Evolutionary conservation across 2,113 vertebrate genomes (phyloP).

Genomic region (Asarcornis scutulata): DNA sequence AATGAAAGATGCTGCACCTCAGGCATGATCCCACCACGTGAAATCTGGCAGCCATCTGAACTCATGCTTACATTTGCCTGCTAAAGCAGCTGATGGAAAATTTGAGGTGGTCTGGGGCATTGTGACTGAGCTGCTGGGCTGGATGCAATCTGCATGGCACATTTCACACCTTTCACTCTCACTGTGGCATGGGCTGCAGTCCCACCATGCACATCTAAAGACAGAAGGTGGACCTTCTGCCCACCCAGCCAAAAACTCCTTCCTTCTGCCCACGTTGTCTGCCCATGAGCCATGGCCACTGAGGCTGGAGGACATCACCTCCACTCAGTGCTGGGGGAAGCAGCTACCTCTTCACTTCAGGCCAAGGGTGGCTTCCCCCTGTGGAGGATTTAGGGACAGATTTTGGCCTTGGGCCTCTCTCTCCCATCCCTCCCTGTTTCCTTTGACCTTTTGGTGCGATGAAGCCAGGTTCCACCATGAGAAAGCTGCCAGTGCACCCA

Average conservation of each 20-base stretch:
- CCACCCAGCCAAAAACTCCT: neutral
- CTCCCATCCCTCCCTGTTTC: neutral
- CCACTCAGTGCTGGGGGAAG: neutral
- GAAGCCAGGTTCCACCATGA: neutral
- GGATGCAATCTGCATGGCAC: neutral
- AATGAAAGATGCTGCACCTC: neutral
- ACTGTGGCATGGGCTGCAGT: accelerated
- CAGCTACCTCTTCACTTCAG: neutral
- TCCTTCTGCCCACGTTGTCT: neutral
- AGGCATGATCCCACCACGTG: neutral
- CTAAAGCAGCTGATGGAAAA: neutral
- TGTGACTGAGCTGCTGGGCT: neutral
- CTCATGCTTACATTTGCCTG: accelerated
- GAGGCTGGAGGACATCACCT: neutral
- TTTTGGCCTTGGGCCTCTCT: neutral
- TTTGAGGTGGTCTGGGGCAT: neutral
- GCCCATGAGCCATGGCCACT: neutral
- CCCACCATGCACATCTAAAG: neutral
- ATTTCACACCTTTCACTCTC: neutral
- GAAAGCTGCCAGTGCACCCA: neutral
- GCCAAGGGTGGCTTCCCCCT: neutral
- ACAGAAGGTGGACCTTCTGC: neutral
- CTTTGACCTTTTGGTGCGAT: neutral
- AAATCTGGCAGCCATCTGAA: neutral
- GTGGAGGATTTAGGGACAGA: neutral